These are phyloP conservation scores for Platichthys stellatus DNA, from an alignment of 2,113 vertebrate genomes.

Conservation along the genomic window DNA sequence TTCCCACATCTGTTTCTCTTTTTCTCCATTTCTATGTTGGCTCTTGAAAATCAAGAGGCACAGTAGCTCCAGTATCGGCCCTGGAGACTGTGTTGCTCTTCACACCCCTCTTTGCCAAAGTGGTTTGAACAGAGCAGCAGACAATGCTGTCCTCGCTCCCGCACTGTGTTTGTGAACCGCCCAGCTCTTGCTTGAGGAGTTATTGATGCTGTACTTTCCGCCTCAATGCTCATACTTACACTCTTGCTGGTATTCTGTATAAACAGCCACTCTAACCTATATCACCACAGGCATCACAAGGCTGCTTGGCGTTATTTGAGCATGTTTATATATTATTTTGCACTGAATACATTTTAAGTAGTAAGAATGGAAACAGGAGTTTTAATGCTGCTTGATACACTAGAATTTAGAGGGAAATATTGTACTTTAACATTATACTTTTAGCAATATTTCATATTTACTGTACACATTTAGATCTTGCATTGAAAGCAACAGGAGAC, in stretches of 20 bases:
- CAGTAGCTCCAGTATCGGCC: slow-evolving; percentile 6
- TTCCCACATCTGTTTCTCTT: slow-evolving; percentile 1
- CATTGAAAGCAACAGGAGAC: background rate
- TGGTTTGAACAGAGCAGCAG: slow-evolving; percentile 23
- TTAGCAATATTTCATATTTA: background rate
- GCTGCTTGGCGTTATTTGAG: background rate
- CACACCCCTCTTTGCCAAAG: slow-evolving; percentile 20
- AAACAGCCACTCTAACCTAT: background rate
- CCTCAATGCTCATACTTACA: background rate
- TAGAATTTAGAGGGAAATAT: too few species aligned
- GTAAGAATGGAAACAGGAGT: background rate
- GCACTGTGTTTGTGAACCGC: slow-evolving; percentile 10
- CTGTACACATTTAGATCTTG: background rate
- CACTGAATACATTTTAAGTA: background rate
- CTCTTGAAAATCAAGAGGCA: slow-evolving; percentile 1
- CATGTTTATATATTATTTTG: background rate
- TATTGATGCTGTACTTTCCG: slow-evolving; percentile 6
- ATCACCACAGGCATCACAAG: background rate
- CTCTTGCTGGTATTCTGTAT: background rate
- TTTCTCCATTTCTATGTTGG: background rate
- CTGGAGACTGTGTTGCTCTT: slow-evolving; percentile 24
- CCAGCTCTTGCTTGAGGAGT: background rate
- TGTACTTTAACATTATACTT: too few species aligned
- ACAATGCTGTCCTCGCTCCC: slow-evolving; percentile 23
- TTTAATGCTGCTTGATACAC: too few species aligned